Conservation (phyloP, 1,140 invertebrate species). For the Rhagoletis zephyria region DNA sequence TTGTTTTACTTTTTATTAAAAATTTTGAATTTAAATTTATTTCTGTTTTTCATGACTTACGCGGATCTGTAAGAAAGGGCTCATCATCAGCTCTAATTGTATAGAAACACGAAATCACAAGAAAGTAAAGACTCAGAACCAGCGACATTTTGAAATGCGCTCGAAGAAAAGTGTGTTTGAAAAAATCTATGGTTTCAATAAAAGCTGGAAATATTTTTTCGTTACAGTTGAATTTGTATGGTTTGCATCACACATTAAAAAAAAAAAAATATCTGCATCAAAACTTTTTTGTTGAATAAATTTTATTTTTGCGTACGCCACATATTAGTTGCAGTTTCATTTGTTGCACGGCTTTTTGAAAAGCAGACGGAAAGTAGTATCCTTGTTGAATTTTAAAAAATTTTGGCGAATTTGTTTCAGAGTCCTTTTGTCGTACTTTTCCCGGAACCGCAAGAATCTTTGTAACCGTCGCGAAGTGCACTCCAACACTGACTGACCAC, state of each 20-base stretch:
- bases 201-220: background rate
- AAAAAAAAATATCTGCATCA: background rate
- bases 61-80: constrained; percentile 65
- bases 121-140: background rate
- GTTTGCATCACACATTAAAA: background rate
- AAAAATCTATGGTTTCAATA: background rate
- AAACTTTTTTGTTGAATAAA: background rate
- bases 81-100: constrained; percentile 60
- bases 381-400: too few relatives aligned
- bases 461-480: background rate
- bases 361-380: too few relatives aligned
- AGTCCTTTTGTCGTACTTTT: background rate
- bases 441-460: background rate
- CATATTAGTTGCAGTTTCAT: background rate
- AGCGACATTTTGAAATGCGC: background rate
- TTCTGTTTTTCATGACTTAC: constrained; percentile 62
- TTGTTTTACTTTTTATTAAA: too few relatives aligned
- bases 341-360: background rate
- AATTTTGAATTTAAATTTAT: background rate
- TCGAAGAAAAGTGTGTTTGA: background rate
- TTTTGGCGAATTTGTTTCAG: background rate
- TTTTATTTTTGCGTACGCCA: background rate
- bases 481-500: constrained; percentile 8
- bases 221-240: background rate
- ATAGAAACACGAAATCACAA: background rate